Evolutionary conservation across 2,888 invertebrate species (phyloP).

Genomic region (Eubasilissa splendida): DNA sequence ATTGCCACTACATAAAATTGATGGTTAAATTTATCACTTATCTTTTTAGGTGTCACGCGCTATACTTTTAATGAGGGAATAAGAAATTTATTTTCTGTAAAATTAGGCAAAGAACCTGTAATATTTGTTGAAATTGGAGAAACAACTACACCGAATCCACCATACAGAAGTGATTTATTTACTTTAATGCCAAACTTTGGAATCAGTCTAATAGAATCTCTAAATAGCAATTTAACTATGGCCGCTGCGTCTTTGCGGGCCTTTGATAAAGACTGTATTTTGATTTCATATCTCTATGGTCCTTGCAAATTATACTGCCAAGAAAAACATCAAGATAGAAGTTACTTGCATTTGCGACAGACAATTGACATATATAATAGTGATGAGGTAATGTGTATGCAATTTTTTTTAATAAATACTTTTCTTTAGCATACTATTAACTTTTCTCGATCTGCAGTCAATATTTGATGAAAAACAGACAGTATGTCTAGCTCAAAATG

Average conservation of each 20-base stretch:
- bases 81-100: constrained; percentile 26
- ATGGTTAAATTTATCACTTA: not conserved
- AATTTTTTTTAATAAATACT: too few relatives aligned
- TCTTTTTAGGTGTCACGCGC: not conserved
- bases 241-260: not conserved
- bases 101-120: constrained; percentile 1
- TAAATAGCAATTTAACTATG: constrained; percentile 6
- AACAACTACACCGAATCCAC: not conserved
- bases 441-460: too few relatives aligned
- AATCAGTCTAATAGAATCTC: not conserved
- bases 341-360: constrained; percentile 29
- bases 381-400: not conserved
- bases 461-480: too few relatives aligned
- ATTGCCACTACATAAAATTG: too few relatives aligned
- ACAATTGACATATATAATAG: constrained; percentile 25
- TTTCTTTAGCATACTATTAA: too few relatives aligned
- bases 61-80: constrained; percentile 15
- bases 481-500: too few relatives aligned
- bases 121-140: constrained; percentile 30
- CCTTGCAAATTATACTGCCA: constrained; percentile 31
- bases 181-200: not conserved
- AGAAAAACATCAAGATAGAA: constrained; percentile 2
- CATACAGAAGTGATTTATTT: constrained; percentile 10
- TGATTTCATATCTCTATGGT: constrained; percentile 21
- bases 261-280: constrained; percentile 9